Base-by-base conservation (phyloP, 1,140 invertebrate species). In the Platyscapa corneri region DNA sequence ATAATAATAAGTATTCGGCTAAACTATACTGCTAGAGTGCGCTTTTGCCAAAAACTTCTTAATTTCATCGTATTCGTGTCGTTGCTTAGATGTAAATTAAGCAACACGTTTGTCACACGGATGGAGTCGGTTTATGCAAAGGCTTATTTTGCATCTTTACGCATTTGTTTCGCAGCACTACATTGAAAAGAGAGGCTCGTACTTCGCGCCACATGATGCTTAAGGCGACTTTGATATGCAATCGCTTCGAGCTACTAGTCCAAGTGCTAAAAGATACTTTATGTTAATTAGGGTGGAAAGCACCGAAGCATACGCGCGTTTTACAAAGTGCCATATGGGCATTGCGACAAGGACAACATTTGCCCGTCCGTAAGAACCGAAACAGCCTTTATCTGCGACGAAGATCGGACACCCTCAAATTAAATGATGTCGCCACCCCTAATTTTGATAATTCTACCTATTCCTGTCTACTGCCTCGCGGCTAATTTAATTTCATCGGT, bases 381-480 rank as follows among this genome's bases (percentile, higher is more conserved):
- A 3, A 7, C 53, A 60, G 34, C n/a, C 16, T 18, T 0, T 84
- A 84, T 70, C 82, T 77, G 32, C 34, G 0, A 60, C 34, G 18
- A 39, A 72, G 75, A 86, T 88, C 79, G 80, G 75, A 80, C 84
- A 86, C 86, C 88, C 78, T 81, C 86, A 88, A 91, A 92, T 91
- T 90, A 90, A 91, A 90, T 90, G 88, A 92, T 88, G 87, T 89
- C 88, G 87, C 87, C 80, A 89, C 76, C 89, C 89, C 89, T 90
- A 91, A 91, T 92, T 91, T 90, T 87, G 49, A 30, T 86, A 86
- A 82, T 88, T 88, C 85, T 82, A 89, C 88, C 88, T 89, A 85
- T 88, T 87, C 91, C 89, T 88, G 81, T 74, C 87, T 86, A 88
- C 83, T 86, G 82, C 87, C 30, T 86, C 88, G 88, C 89, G 86